These are phyloP conservation scores for Tenthredo distinguenda DNA, from an alignment of 2,888 invertebrate genomes.

Conservation along the genomic window DNA sequence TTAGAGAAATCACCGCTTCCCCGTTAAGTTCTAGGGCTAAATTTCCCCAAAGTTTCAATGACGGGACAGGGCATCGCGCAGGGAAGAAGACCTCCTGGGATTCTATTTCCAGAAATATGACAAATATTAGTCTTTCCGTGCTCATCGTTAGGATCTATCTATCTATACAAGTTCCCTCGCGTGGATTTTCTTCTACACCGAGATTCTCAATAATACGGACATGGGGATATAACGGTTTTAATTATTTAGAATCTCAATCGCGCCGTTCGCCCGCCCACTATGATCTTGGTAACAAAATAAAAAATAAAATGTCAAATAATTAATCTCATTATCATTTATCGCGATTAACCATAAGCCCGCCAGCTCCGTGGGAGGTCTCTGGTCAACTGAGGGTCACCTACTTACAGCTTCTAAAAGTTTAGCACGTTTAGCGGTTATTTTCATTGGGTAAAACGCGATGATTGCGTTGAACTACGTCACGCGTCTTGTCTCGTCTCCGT, in stretches of 20 bases:
- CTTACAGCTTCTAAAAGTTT: neutral
- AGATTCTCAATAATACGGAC: neutral
- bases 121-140: conserved; percentile 61
- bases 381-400: neutral
- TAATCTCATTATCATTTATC: neutral
- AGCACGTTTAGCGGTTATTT: neutral
- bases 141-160: neutral
- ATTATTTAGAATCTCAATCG: too few species aligned
- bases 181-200: neutral
- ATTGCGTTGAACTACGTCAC: neutral
- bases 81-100: conserved; percentile 51
- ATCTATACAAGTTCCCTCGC: neutral
- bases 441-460: conserved; percentile 19
- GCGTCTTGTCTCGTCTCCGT: neutral
- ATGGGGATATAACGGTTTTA: too few species aligned
- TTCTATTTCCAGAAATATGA: conserved; percentile 69
- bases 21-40: neutral
- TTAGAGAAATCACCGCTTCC: neutral
- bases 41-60: neutral
- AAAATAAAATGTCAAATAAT: neutral
- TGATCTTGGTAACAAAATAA: too few species aligned
- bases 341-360: neutral
- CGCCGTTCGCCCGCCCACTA: neutral
- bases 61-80: neutral
- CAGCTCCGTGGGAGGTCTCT: neutral